Conservation (phyloP, 2,113 vertebrate genomes). For the Campylomormyrus numenius region DNA sequence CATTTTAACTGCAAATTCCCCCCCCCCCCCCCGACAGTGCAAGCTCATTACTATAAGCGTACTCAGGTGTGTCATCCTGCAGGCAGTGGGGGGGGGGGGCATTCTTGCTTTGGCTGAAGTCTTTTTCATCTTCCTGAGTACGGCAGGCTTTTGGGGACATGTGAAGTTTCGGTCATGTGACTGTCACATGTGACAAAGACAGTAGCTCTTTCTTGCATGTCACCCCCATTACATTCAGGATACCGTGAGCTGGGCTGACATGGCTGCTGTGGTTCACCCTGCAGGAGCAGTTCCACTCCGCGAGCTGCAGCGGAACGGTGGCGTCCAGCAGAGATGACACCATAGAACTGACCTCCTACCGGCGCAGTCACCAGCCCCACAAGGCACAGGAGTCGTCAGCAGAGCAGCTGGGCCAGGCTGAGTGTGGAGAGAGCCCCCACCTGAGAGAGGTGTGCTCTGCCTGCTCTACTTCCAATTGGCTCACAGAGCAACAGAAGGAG, state of each 20-base stretch:
- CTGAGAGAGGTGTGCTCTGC: slow-evolving; percentile 43
- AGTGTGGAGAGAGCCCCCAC: slow-evolving; percentile 42
- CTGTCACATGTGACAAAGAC: neutral
- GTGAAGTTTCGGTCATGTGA: neutral
- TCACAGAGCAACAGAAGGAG: neutral
- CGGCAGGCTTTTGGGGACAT: neutral
- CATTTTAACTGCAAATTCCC: neutral
- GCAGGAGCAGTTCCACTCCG: slow-evolving; percentile 48
- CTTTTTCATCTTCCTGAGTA: neutral
- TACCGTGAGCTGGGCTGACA: neutral
- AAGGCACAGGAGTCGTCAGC: neutral
- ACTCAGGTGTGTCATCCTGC: neutral
- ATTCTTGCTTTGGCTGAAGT: neutral
- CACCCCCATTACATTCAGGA: neutral
- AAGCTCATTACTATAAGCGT: neutral
- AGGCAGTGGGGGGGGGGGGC: neutral
- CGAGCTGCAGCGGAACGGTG: slow-evolving; percentile 23
- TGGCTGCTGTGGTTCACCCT: neutral
- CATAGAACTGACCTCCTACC: slow-evolving; percentile 62
- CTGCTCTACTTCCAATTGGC: neutral
- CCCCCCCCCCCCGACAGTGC: neutral
- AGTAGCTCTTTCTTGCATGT: neutral
- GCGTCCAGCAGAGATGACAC: slow-evolving; percentile 45
- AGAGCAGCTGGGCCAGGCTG: slow-evolving; percentile 21
- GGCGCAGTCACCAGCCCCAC: neutral